Evolutionary conservation across 2,113 vertebrate species (phyloP), one percentile per base, ranked within the genome.

Genomic region (Dipodomys ordii): DNA sequence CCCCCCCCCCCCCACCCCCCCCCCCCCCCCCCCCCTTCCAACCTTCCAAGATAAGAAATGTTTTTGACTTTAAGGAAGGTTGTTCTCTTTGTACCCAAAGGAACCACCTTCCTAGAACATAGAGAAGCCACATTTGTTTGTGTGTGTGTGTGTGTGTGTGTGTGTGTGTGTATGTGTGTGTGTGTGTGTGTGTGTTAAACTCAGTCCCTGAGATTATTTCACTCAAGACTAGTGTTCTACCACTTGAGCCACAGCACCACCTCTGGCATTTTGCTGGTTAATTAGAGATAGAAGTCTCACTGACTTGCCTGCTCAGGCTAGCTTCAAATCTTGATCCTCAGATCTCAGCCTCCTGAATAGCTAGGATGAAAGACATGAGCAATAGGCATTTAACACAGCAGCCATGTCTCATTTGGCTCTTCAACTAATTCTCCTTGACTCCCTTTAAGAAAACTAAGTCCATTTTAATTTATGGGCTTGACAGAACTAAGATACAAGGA

Each of bases 401-500:
- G 76, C 71, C 92, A 57, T 95, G 83, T 69, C 80, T 60, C 69
- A 71, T 49, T 80, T 87, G 78, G 74, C 67, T 82, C 91, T 94
- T 82, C 57, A 67, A 80, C 11, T 71, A 71, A 87, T 79, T 87
- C 25, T 23, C 1, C 1, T 88, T 12, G 2, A 2, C 7, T 35
- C 90, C 79, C 90, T 68, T 0, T 93, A 97, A 96, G 96, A 98
- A 97, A 97, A 97, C 80, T 83, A 97, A 97, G 77, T 93, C 96
- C 88, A 69, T 97, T 97, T 98, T 97, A 94, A 96, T 98, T 97
- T 98, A 76, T 91, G 91, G 97, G 78, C 72, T 93, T 97, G 97
- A 98, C 97, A 97, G 97, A 98, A 98, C 94, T 93, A 96, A 97
- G 97, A 97, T 96, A 97, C 97, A 96, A 97, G 97, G 87, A 98